A percentile compares a stretch with the other conserved stretches of the same genome.
Conservation (phyloP, 2,113 vertebrate species). For the Cynopterus brachyotis region DNA sequence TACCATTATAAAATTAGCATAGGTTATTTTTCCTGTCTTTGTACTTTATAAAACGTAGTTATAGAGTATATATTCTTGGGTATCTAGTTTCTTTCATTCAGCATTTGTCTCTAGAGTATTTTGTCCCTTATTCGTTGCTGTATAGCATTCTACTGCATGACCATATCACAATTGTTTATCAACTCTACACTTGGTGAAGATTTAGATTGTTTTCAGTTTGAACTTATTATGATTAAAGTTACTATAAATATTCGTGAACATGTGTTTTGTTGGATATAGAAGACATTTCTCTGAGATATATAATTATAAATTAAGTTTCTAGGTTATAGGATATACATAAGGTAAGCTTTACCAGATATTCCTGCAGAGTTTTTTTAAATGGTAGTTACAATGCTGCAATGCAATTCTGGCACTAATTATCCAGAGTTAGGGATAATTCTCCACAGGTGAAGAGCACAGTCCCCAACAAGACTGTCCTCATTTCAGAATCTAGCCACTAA, state of each 20-base stretch:
- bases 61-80: not conserved
- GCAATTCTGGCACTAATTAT: not conserved
- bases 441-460: not conserved
- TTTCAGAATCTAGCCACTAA: not conserved
- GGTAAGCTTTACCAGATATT: not conserved
- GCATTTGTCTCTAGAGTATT: not conserved
- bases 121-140: not conserved
- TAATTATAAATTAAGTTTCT: not conserved
- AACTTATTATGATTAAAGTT: not conserved
- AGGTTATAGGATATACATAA: not conserved
- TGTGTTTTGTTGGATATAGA: not conserved
- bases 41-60: not conserved
- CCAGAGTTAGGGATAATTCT: not conserved
- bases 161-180: not conserved
- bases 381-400: not conserved
- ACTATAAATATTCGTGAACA: not conserved
- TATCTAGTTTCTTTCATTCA: not conserved
- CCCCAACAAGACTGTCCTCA: not conserved
- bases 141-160: not conserved
- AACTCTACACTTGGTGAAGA: not conserved
- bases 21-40: not conserved
- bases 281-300: not conserved
- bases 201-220: not conserved
- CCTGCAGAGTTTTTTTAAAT: not conserved
- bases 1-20: not conserved